Evolutionary conservation across 2,797 vertebrate genomes (phyloP).

Genomic region (Aeoliscus strigatus): DNA sequence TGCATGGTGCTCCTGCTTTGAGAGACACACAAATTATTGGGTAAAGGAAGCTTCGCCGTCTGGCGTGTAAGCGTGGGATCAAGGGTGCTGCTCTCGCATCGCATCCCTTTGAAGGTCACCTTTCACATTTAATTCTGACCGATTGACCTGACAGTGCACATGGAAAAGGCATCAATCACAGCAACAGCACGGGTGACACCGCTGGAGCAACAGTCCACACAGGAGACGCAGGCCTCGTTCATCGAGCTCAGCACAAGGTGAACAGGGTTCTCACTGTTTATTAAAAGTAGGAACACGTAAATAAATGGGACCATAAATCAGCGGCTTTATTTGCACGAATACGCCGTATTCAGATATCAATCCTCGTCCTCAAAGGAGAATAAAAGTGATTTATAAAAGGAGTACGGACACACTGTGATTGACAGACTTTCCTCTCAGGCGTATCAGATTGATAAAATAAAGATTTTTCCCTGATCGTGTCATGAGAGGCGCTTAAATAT

Average conservation of each 20-base stretch:
- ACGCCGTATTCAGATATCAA: slow-evolving; percentile 8
- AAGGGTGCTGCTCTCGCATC: slow-evolving; percentile 19
- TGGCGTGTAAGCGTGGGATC: slow-evolving; percentile 12
- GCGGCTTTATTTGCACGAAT: slow-evolving; percentile 19
- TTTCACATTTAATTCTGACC: slow-evolving; percentile 65
- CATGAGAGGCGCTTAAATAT: slow-evolving; percentile 5
- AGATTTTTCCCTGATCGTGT: slow-evolving; percentile 3
- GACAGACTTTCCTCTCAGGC: slow-evolving; percentile 2
- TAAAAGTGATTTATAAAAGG: slow-evolving; percentile 11
- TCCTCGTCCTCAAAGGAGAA: slow-evolving; percentile 14
- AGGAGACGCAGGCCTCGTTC: slow-evolving; percentile 48
- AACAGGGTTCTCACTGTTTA: slow-evolving; percentile 30
- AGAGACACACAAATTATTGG: slow-evolving; percentile 38
- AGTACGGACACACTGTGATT: slow-evolving; percentile 2
- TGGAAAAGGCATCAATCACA: slow-evolving; percentile 60
- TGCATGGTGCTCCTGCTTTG: slow-evolving; percentile 43
- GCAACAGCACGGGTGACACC: slow-evolving; percentile 40
- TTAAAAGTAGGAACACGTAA: slow-evolving; percentile 19
- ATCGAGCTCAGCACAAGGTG: slow-evolving; percentile 44
- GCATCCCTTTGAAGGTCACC: slow-evolving; percentile 55
- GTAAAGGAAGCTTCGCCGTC: slow-evolving; percentile 12
- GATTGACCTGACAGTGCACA: slow-evolving; percentile 54
- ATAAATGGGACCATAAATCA: slow-evolving; percentile 27
- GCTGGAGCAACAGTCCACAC: slow-evolving; percentile 41
- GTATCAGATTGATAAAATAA: slow-evolving; percentile 15